Conservation (phyloP, 2,113 vertebrate species). For the Dasyprocta punctata region DNA sequence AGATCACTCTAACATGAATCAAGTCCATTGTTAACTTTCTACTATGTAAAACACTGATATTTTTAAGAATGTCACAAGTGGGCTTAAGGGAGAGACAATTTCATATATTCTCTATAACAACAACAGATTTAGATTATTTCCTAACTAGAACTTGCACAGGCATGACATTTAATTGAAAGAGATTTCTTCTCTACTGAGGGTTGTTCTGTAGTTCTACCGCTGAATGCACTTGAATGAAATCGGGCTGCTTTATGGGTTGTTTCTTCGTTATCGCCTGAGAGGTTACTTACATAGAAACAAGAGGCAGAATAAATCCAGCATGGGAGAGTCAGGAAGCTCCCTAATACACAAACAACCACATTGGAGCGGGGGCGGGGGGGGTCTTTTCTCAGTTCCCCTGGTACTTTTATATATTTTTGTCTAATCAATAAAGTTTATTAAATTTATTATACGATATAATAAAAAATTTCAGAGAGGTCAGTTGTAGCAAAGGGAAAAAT, state of each 20-base stretch:
- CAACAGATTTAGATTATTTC: background rate
- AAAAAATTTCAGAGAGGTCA: background rate
- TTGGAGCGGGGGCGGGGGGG: accelerated
- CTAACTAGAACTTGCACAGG: background rate
- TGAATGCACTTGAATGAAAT: background rate
- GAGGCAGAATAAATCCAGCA: background rate
- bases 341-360: background rate
- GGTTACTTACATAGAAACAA: background rate
- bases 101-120: background rate
- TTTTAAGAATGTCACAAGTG: background rate
- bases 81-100: background rate
- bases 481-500: slow-evolving; percentile 13
- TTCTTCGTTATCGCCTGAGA: background rate
- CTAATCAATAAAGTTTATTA: background rate
- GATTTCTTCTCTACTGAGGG: background rate
- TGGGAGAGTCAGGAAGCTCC: background rate
- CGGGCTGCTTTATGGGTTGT: background rate
- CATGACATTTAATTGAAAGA: background rate
- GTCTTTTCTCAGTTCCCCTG: background rate
- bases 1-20: background rate
- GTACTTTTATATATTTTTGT: background rate
- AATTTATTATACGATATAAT: background rate
- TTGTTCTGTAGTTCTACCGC: background rate
- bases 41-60: background rate
- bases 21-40: slow-evolving; percentile 39